Conservation (phyloP, 2,113 vertebrate species). For the Syngnathoides biaculeatus region DNA sequence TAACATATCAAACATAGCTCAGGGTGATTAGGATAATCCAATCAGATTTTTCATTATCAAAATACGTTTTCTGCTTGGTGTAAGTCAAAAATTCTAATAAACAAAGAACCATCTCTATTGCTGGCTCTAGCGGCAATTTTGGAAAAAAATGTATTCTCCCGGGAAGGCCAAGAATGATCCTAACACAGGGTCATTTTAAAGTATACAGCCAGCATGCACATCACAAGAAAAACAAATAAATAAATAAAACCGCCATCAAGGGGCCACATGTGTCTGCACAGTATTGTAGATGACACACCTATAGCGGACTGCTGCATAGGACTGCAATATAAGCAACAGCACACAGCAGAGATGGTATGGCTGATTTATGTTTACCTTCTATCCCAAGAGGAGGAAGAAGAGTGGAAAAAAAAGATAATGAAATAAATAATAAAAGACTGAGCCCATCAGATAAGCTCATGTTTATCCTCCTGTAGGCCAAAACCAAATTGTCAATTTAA, state of each 20-base stretch:
- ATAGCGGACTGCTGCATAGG: conserved; percentile 58
- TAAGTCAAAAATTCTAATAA: conserved; percentile 44
- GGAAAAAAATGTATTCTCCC: conserved; percentile 14
- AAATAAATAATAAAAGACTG: conserved; percentile 72
- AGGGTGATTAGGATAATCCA: conserved; percentile 35
- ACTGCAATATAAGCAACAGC: conserved; percentile 67
- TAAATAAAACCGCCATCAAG: conserved; percentile 51
- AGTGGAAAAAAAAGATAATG: conserved; percentile 56
- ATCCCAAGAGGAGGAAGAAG: conserved; percentile 57
- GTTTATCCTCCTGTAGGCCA: conserved; percentile 75
- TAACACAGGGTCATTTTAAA: conserved; percentile 44
- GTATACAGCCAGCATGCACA: conserved; percentile 31
- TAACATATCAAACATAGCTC: conserved; percentile 55
- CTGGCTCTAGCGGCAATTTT: conserved; percentile 7
- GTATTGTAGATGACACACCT: conserved; percentile 51
- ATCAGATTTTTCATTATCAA: conserved; percentile 33
- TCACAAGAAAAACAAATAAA: conserved; percentile 38
- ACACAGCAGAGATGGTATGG: conserved; percentile 61
- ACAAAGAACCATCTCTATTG: conserved; percentile 22
- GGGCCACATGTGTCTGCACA: conserved; percentile 55
- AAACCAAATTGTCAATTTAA: conserved; percentile 80
- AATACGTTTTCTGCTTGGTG: conserved; percentile 32
- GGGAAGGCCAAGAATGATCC: conserved; percentile 25
- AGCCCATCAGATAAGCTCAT: conserved; percentile 72
- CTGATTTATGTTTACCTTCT: conserved; percentile 74